phyloP scores from a whole-genome alignment of 2,888 invertebrate genomes.

The Cataglyphis altisquamis region DNA sequence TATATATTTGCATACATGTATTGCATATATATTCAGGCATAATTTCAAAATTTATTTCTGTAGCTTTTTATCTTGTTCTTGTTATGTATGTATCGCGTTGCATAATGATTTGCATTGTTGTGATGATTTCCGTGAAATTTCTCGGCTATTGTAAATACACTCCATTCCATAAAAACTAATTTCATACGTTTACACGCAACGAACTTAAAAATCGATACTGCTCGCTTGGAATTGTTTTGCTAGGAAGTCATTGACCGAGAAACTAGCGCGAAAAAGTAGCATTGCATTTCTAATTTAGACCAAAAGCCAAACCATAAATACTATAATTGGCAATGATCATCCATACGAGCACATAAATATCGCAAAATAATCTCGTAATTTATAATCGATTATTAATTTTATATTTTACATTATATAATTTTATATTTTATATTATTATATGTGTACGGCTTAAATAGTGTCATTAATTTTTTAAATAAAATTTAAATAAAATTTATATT shows the following conservation, averaged over 20 bases:
- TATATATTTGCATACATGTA: neutral
- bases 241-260: constrained; percentile 75
- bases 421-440: neutral
- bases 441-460: neutral
- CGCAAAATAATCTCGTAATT: neutral
- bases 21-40: neutral
- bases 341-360: neutral
- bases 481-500: neutral
- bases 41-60: neutral
- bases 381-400: neutral
- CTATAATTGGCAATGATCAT: constrained; percentile 75
- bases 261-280: constrained; percentile 51
- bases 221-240: constrained; percentile 78
- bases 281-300: constrained; percentile 50
- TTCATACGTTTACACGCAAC: constrained; percentile 73
- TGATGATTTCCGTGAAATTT: neutral
- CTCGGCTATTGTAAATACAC: neutral
- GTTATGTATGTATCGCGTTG: neutral
- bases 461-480: neutral
- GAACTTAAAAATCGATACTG: constrained; percentile 77
- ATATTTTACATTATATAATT: neutral
- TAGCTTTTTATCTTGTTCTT: neutral
- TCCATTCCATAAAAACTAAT: constrained; percentile 58
- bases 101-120: neutral
- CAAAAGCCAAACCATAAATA: constrained; percentile 76